Evolutionary conservation across 2,797 vertebrate genomes (phyloP), one percentile per base, ranked within the genome.

Genomic region (Sebastes iracundus): DNA sequence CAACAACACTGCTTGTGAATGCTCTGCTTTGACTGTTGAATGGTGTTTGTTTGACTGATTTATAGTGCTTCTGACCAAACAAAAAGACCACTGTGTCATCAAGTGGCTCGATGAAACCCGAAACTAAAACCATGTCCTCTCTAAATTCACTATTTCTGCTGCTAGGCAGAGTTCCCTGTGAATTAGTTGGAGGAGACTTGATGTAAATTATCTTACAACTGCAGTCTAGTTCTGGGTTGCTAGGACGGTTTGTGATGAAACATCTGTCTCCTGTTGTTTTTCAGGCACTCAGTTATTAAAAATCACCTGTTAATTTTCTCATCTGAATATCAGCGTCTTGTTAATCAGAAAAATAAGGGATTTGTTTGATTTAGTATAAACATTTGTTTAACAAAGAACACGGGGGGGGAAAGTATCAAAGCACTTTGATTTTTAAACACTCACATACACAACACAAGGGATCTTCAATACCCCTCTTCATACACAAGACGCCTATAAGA

Each of bases 371-470:
- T 65, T 56, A 77, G 12, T 64, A 84, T 22, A 46, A 76, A 28
- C 28, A 35, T 66, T 70, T 59, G 20, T 80, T 53, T 27, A 49
- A 74, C 27, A 75, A 42, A 55, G 12, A 69, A 73, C 68, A 83
- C 4, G 4, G 3, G 64, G 53, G 53, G 5, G 35, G 8, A 55
- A 71, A 62, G 77, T 71, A 82, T 81, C 68, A 82, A 77, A 81
- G 82, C 11, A 80, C 8, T 77, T 22, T 33, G 70, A 72, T 59
- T 84, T 60, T 72, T 20, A 70, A 72, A 80, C 70, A 79, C 30
- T 59, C 76, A 72, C 75, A n/a, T n/a, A 79, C 78, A 85, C 74
- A 69, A 83, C 69, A 75, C 30, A n/a, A 80, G 32, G 75, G 79
- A 72, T 75, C 74, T 7, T 86, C 56, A 52, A 30, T 18, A 32